Percentiles rank a stretch among this genome's conserved stretches.
Evolutionary conservation across 2,888 invertebrate genomes (phyloP).

Genomic region (Macroteleia sp.): DNA sequence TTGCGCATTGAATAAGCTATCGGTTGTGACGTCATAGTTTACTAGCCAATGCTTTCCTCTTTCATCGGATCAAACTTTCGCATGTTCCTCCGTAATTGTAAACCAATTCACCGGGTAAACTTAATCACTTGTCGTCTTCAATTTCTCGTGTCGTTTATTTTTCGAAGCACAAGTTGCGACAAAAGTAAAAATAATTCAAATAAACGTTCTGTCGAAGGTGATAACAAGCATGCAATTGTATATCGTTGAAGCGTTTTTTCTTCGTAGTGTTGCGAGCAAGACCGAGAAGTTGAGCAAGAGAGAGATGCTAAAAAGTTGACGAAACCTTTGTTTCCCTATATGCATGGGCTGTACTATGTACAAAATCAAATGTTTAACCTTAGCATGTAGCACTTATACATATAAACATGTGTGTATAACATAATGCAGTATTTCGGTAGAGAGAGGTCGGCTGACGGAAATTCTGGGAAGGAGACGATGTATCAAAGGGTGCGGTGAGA

Average conservation of each 20-base stretch:
- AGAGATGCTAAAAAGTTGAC: slow-evolving; percentile 43
- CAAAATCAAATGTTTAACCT: slow-evolving; percentile 79
- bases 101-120: slow-evolving; percentile 20
- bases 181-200: slow-evolving; percentile 5
- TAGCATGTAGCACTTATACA: slow-evolving; percentile 75
- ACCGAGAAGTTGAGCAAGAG: slow-evolving; percentile 6
- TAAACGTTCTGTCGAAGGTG: slow-evolving; percentile 18
- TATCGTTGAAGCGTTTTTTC: slow-evolving; percentile 37
- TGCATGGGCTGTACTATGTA: slow-evolving; percentile 74
- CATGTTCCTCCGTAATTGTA: slow-evolving; percentile 49
- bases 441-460: slow-evolving; percentile 33
- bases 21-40: slow-evolving; percentile 59
- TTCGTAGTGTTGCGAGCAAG: slow-evolving; percentile 30
- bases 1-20: slow-evolving; percentile 39
- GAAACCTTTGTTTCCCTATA: slow-evolving; percentile 67
- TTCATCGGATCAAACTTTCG: slow-evolving; percentile 44
- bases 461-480: too few species aligned
- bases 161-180: slow-evolving; percentile 19
- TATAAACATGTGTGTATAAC: slow-evolving; percentile 63
- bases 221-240: slow-evolving; percentile 21
- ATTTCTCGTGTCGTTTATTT: slow-evolving; percentile 57
- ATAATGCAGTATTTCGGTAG: slow-evolving; percentile 77
- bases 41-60: slow-evolving; percentile 45
- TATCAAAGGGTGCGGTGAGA: too few species aligned
- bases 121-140: slow-evolving; percentile 41